Evolutionary conservation across 2,888 invertebrate species (phyloP).

Genomic region (Parnassius apollo): DNA sequence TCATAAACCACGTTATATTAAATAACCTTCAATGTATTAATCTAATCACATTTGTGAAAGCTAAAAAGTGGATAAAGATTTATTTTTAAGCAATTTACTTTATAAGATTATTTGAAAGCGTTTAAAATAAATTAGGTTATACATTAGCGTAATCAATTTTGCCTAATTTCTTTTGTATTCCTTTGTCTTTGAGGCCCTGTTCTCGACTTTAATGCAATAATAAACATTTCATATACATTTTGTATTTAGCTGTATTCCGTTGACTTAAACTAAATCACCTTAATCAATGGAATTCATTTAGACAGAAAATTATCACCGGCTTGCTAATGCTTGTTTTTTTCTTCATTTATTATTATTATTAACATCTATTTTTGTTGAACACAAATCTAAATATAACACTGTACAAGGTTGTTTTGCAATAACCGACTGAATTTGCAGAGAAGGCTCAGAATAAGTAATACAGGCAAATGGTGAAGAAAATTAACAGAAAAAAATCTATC

Average conservation of each 20-base stretch:
- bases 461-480: too few species aligned
- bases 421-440: too few species aligned
- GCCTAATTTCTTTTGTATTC: constrained; percentile 32
- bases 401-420: too few species aligned
- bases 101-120: constrained; percentile 12
- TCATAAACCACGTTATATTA: background rate
- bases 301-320: too few species aligned
- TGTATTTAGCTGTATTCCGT: background rate
- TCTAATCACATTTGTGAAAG: constrained; percentile 9
- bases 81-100: constrained; percentile 11
- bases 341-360: too few species aligned
- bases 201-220: background rate
- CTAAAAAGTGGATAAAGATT: constrained; percentile 5
- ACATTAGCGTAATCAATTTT: constrained; percentile 39
- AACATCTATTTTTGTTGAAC: too few species aligned
- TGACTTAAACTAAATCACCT: too few species aligned
- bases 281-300: too few species aligned
- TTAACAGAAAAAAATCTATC: too few species aligned
- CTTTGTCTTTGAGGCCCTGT: constrained; percentile 2
- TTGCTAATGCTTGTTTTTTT: too few species aligned
- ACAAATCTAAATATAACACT: too few species aligned
- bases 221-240: background rate
- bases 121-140: constrained; percentile 29
- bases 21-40: constrained; percentile 6
- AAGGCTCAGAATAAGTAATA: too few species aligned